Evolutionary conservation across 2,888 invertebrate genomes (phyloP), one percentile per base, ranked within the genome.

Genomic region (Spicauda simplicius): DNA sequence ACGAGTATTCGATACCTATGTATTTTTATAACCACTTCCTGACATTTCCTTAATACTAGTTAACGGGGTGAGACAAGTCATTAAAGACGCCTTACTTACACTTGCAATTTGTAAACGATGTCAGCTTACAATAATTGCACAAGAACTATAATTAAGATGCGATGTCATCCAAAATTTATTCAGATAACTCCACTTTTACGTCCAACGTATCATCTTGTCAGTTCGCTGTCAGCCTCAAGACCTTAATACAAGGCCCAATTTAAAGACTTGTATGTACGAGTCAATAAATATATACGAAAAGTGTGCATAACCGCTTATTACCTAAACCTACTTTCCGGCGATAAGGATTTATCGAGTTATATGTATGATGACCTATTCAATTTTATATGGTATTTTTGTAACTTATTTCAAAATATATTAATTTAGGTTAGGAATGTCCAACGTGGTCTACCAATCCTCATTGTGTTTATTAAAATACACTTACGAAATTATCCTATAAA

Each of bases 21-120:
- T 12, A 37, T 12, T 37, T 37, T n/a, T 45, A 45, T n/a, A 4
- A 45, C n/a, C 1, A 41, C 41, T 41, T 41, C 41, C 41, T 12
- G 7, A 41, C 14, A 41, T 6, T 37, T 45, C 45, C 45, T 45
- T 45, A 14, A 45, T n/a, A 5, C n/a, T 45, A 45, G 11, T 37
- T 12, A 37, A 45, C 41, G n/a, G n/a, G n/a, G 30, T 59, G 18
- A 30, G 19, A 53, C 45, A 54, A 52, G 53, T 65, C 14, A 20
- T 57, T n/a, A 54, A 53, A n/a, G 12, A 12, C 53, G 37, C 8
- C 37, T 18, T 61, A 54, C 69, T 63, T 68, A 54, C 64, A 66
- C 58, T 64, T 67, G 68, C 64, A 69, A 71, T 72, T 72, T 70
- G 69, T 71, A 71, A 70, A 62, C 71, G 64, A 69, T 70, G 70